Evolutionary conservation across 2,888 invertebrate genomes (phyloP), one percentile per base, ranked within the genome.

Genomic region (Strigamia crassipes): DNA sequence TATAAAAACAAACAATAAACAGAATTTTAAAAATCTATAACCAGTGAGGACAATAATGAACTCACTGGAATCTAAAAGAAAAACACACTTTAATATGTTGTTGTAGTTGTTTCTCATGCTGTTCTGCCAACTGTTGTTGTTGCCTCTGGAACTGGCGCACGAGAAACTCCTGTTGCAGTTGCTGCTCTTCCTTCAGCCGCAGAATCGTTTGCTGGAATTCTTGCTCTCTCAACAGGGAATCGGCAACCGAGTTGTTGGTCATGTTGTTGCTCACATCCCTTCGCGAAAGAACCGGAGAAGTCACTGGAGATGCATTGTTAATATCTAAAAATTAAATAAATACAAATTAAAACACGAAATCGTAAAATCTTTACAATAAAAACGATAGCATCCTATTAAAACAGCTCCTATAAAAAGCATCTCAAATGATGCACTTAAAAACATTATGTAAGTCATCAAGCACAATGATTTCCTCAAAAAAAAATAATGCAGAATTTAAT

Each of bases 131-230:
- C 89, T 96, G 95, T 87, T 96, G 94, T 86, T 94, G 93, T 88
- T 96, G 95, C 86, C 94, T 95, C 88, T 96, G 95, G 90, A 95
- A 96, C 88, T 94, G 94, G 89, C 96, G 95, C 87, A 95, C 91
- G 85, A 96, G 91, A 86, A 95, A 93, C 89, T 96, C 95, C 87
- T 96, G 96, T 88, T 96, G 96, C 86, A 96, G 90, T 89, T 96
- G 95, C 89, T 96, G 96, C 88, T 95, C 95, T 90, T 96, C 95
- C 91, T 96, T 96, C 88, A 96, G 91, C 94, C 96, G 93, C n/a
- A 86, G 82, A 86, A 92, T 92, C 88, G 92, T 92, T 85, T 92
- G 92, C 86, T 92, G 92, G 87, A 92, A 90, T 86, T 90, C 90
- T 87, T 90, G 89, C 86, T 91, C 92, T 84, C 91, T 90, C 83